Conservation (phyloP, 2,113 vertebrate genomes). For the Proteles cristata region DNA sequence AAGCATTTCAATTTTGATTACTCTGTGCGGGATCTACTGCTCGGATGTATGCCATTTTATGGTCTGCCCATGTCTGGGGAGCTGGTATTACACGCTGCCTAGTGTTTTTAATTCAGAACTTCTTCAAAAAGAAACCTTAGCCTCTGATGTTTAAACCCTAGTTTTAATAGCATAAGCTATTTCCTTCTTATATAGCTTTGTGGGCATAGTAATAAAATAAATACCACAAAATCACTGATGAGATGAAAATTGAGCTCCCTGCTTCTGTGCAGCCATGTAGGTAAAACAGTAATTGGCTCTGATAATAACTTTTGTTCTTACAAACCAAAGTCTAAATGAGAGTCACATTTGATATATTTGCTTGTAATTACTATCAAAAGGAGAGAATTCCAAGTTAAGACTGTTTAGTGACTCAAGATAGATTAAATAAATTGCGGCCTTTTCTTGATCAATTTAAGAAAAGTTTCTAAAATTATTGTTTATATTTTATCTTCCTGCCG, state of each 20-base stretch:
- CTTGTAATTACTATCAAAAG: slow-evolving; percentile 87
- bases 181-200: slow-evolving; percentile 81
- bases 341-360: slow-evolving; percentile 87
- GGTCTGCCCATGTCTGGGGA: slow-evolving; percentile 72
- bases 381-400: slow-evolving; percentile 77
- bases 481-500: slow-evolving; percentile 52
- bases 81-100: slow-evolving; percentile 69
- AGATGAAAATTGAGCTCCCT: slow-evolving; percentile 88
- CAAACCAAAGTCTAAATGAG: slow-evolving; percentile 87
- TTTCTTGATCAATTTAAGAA: slow-evolving; percentile 74
- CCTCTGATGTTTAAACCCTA: slow-evolving; percentile 73
- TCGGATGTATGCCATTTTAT: slow-evolving; percentile 65
- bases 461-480: slow-evolving; percentile 68
- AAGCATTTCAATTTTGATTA: slow-evolving; percentile 77
- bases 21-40: slow-evolving; percentile 65
- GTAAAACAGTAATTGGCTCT: slow-evolving; percentile 88
- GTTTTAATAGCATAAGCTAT: slow-evolving; percentile 84
- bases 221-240: slow-evolving; percentile 87
- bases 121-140: slow-evolving; percentile 75
- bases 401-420: slow-evolving; percentile 78
- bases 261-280: slow-evolving; percentile 88
- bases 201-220: slow-evolving; percentile 88
- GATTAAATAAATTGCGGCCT: slow-evolving; percentile 66
- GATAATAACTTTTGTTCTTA: slow-evolving; percentile 89
- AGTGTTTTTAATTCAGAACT: slow-evolving; percentile 83